Base-by-base conservation (phyloP, 2,113 vertebrate genomes). In the Atherinomorus stipes region DNA sequence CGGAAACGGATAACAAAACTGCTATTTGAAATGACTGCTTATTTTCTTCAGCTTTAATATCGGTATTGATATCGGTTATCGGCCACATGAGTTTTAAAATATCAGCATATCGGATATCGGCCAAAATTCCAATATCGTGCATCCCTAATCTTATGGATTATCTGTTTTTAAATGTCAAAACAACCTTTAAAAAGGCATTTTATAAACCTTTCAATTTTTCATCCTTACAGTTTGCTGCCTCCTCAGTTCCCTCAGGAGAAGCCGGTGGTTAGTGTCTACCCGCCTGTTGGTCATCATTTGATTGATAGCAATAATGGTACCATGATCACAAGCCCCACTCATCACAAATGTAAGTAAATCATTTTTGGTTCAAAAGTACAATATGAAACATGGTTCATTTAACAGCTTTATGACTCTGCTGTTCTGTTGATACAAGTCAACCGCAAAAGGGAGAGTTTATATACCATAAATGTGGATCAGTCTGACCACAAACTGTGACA, bases 191-290 rank as follows among this genome's bases (percentile, higher is more conserved):
- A 11, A 3, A 28, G 3, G 28, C 28, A 28, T 34, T 34, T 34
- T 34, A 34, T 34, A 34, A 34, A 7, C 4, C 9, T 15, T n/a
- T n/a, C n/a, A n/a, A n/a, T n/a, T n/a, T n/a, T n/a, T n/a, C 64
- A 11, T n/a, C 80, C 52, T 88, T 74, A 38, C 70, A 99, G 97
- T 74, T 94, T 99, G 78, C 96, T 99, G 88, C 98, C 98, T 84
- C 97, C 96, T 82, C 97, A 99, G 12, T 99, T 99, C 93, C 97
- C 97, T 84, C 97, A 99, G 91, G 98, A 99, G 91, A 99, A 98
- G 60, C 97, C 98, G 37, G 93, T 96, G 74, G 96, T 99, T 89
- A 98, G 95, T 86, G 95, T 99, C 86, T 99, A 95, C 91, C 98
- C 98, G 68, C 97, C 96, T 21, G 95, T 99, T 78, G 94, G 96